A percentile compares a stretch with the other conserved stretches of the same genome.
phyloP scores from a whole-genome alignment of 2,888 invertebrate species.

The Conus canariensis region DNA sequence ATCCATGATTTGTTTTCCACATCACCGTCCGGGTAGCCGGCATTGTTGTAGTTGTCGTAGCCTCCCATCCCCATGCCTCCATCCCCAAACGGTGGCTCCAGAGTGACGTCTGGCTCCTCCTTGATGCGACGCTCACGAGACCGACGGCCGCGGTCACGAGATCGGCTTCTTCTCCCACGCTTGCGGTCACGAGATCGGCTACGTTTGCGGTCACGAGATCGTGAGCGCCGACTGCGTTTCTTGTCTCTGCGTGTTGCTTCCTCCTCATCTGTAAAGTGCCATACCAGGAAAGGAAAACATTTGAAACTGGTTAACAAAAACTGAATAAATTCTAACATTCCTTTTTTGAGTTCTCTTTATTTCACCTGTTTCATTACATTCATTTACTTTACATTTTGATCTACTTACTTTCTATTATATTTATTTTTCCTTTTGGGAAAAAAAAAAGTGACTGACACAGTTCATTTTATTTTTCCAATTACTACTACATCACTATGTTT shows the following conservation, averaged over 20 bases:
- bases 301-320: too few relatives aligned
- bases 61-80: constrained; percentile 31
- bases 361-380: too few relatives aligned
- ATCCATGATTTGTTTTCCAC: constrained; percentile 8
- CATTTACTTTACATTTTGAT: not conserved
- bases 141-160: constrained; percentile 58
- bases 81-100: constrained; percentile 36
- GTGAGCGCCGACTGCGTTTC: constrained; percentile 48
- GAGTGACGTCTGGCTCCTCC: constrained; percentile 36
- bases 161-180: constrained; percentile 57
- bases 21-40: constrained; percentile 18
- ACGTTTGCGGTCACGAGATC: constrained; percentile 64
- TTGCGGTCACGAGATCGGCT: constrained; percentile 63
- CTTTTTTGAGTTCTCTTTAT: not conserved
- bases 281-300: too few relatives aligned
- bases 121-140: constrained; percentile 48
- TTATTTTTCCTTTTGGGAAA: too few relatives aligned
- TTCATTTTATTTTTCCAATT: too few relatives aligned
- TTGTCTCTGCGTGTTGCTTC: constrained; percentile 42
- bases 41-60: constrained; percentile 28
- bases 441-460: too few relatives aligned
- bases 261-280: constrained; percentile 41
- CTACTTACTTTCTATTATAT: not conserved
- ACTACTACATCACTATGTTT: too few relatives aligned
- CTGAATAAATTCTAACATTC: not conserved